Evolutionary conservation across 2,888 invertebrate genomes (phyloP), one percentile per base, ranked within the genome.

Genomic region (Athetis lepigone): DNA sequence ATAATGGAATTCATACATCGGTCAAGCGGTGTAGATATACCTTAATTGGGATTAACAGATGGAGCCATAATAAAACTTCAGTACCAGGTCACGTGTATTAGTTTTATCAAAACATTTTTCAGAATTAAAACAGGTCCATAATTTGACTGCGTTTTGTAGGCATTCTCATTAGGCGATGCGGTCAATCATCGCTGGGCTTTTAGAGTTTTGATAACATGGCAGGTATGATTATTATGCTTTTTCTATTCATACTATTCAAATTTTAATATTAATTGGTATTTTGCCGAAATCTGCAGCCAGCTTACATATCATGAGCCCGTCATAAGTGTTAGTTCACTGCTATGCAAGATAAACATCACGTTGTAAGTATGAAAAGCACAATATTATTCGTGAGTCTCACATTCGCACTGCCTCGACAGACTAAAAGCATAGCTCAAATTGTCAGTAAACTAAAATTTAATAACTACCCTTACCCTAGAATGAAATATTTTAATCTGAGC

Each of bases 401-500:
- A n/a, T n/a, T n/a, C n/a, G n/a, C n/a, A n/a, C n/a, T n/a, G n/a
- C n/a, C n/a, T n/a, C n/a, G n/a, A n/a, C n/a, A n/a, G n/a, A n/a
- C n/a, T n/a, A n/a, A n/a, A n/a, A n/a, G n/a, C n/a, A n/a, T n/a
- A n/a, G n/a, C n/a, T n/a, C n/a, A n/a, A n/a, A n/a, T n/a, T n/a
- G n/a, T n/a, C n/a, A n/a, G n/a, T n/a, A n/a, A n/a, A n/a, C n/a
- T 6, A 36, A 57, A 33, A 50, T n/a, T 0, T 18, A 42, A 29
- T n/a, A n/a, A 9, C 39, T 27, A n/a, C 40, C 74, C 87, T 89
- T 85, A 97, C 97, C 92, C 97, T 96, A 18, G 96, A 96, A 67
- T 95, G 93, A 83, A 97, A 96, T 45, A 96, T 84, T 78, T 95
- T 95, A 2, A 96, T 92, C 85, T 97, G 96, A 2, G 97, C 96